These are phyloP conservation scores for Epicauta chinensis DNA, from an alignment of 1,140 invertebrate species.

Conservation along the genomic window DNA sequence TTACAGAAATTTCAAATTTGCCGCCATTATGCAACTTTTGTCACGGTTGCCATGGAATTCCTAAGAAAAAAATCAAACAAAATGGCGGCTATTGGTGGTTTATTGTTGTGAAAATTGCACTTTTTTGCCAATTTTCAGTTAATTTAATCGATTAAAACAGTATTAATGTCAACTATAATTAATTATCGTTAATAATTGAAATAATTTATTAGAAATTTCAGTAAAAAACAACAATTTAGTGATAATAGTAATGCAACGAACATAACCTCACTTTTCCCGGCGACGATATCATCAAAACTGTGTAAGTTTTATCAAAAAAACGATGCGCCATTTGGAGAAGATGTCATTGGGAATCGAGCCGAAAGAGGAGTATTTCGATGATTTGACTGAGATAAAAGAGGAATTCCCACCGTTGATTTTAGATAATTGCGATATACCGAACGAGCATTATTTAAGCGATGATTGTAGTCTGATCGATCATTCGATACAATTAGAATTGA, in stretches of 20 bases:
- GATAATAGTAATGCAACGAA: too few species aligned
- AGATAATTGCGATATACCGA: constrained; percentile 1
- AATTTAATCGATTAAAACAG: too few species aligned
- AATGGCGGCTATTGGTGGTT: neutral
- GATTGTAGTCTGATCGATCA: neutral
- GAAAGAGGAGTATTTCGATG: constrained; percentile 6
- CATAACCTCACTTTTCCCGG: too few species aligned
- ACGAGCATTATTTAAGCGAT: constrained; percentile 6
- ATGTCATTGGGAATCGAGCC: neutral
- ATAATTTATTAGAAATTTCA: too few species aligned
- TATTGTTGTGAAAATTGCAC: too few species aligned
- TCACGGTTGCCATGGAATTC: neutral
- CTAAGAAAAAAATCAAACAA: neutral
- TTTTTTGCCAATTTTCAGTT: too few species aligned
- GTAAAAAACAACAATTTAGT: too few species aligned
- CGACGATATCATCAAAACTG: too few species aligned
- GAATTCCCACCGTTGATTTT: constrained; percentile 7
- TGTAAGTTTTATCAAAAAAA: neutral
- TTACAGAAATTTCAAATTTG: too few species aligned
- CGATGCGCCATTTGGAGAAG: constrained; percentile 5
- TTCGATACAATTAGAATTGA: constrained; percentile 3
- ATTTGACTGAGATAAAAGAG: constrained; percentile 6
- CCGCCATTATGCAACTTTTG: too few species aligned
- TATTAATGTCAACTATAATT: too few species aligned
- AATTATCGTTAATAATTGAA: too few species aligned